Base-by-base conservation (phyloP, 1,140 invertebrate genomes). In the Laupala kohalensis region DNA sequence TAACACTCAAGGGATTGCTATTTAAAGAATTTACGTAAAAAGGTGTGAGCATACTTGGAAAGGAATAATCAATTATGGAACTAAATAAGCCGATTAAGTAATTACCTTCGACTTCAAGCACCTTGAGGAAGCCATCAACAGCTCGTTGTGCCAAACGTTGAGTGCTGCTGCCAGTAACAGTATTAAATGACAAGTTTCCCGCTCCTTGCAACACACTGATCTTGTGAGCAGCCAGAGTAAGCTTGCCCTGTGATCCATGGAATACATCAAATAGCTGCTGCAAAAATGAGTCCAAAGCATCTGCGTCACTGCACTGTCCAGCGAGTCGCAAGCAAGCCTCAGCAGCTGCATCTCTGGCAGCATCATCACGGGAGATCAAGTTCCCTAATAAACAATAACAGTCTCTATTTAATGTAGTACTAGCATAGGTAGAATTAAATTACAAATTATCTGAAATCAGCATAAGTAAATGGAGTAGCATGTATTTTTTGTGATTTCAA, bases 211-310 rank as follows among this genome's bases (percentile, higher is more conserved):
- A 80, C n/a, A 97, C 88, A 71, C 90, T 91, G 13, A 95, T 89
- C 80, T 96, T 93, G 77, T 97, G 93, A 71, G 91, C 90, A 6
- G 89, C 87, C 19, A 96, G 87, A 5, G 93, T 95, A 53, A 98
- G 83, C 80, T 97, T 98, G 4, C 95, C 95, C 79, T 96, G 90
- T 6, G 92, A 91, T 37, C 95, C 95, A 83, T 95, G 89, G 76
- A 96, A 90, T 6, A 95, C 88, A 4, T 85, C 87, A 82, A 97
- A 96, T 28, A 92, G 83, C 70, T 90, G 87, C 53, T 87, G 83
- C 0, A 95, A 77, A 25, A 97, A 77, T 65, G 83, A 83, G 75
- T 88, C 86, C 19, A 96, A 81, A 3, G 89, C 85, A 19, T 83
- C 81, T 13, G 83, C 79, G 73, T 91, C 87, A 63, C 86, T 89